A percentile compares a stretch with the other conserved stretches of the same genome.
Evolutionary conservation across 1,140 invertebrate species (phyloP).

Genomic region (Colletes latitarsis): DNA sequence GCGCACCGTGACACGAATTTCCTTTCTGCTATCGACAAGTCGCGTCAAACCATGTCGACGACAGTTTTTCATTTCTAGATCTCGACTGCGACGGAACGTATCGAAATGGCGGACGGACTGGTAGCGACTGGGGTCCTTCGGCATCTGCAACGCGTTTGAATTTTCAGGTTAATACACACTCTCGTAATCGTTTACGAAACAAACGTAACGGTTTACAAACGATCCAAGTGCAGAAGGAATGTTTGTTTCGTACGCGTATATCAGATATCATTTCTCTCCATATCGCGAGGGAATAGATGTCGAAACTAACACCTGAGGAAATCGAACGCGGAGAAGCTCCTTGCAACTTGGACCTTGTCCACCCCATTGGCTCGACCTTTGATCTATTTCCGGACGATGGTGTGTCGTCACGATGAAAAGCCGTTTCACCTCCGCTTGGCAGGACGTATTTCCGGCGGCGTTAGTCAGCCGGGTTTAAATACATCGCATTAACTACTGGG

Average conservation of each 20-base stretch:
- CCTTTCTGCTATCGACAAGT: constrained; percentile 29
- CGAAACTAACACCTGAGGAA: neutral
- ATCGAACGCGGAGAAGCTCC: constrained; percentile 2
- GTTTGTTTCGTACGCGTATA: too few relatives aligned
- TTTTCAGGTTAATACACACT: too few relatives aligned
- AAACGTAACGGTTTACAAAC: too few relatives aligned
- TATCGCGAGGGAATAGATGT: too few relatives aligned
- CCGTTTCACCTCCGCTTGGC: constrained; percentile 46
- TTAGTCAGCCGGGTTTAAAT: constrained; percentile 66
- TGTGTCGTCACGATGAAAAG: constrained; percentile 56
- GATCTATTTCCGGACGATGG: constrained; percentile 72
- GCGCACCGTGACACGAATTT: neutral
- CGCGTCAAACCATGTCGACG: neutral
- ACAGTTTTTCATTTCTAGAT: constrained; percentile 16
- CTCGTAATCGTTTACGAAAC: too few relatives aligned
- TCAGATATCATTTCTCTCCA: too few relatives aligned
- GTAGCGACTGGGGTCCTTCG: too few relatives aligned
- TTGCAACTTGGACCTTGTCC: constrained; percentile 41
- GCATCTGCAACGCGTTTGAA: too few relatives aligned
- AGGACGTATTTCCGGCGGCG: constrained; percentile 64
- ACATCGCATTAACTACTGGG: constrained; percentile 44
- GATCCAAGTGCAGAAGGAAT: too few relatives aligned
- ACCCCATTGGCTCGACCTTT: constrained; percentile 68
- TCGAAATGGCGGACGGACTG: neutral
- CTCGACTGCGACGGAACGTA: neutral